Conservation (phyloP, 2,797 vertebrate species). For the Pachyuromys duprasi region DNA sequence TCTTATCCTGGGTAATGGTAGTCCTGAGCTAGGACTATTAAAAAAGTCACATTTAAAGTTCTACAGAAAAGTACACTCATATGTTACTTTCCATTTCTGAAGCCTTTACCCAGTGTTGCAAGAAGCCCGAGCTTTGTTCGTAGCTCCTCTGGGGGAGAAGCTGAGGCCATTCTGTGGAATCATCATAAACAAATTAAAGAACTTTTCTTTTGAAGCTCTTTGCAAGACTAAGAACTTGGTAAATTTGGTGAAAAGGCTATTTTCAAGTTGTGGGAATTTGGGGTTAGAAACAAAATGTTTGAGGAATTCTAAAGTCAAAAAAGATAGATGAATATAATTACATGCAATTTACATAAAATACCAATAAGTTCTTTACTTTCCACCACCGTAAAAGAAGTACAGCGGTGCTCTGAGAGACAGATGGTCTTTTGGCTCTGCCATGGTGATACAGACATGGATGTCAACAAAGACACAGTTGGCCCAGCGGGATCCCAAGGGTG, state of each 20-base stretch:
- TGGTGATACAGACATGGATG: not conserved
- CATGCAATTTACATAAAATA: not conserved
- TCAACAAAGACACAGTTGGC: not conserved
- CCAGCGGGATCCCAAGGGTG: fast-evolving
- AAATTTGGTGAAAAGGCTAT: not conserved
- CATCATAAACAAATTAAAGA: constrained; percentile 27
- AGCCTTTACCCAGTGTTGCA: not conserved
- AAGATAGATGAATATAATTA: not conserved
- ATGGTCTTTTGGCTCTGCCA: not conserved
- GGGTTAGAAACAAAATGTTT: constrained; percentile 13
- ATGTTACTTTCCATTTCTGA: not conserved
- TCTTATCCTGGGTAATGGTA: not conserved
- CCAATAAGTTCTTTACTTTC: not conserved
- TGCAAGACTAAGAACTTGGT: not conserved
- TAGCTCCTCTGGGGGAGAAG: not conserved
- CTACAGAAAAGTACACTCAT: not conserved
- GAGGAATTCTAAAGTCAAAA: not conserved
- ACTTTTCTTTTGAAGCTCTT: not conserved
- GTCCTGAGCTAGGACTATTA: not conserved
- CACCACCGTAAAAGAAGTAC: not conserved
- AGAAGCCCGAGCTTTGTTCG: not conserved
- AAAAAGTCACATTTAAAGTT: not conserved
- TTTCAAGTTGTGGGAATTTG: not conserved
- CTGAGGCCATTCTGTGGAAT: not conserved
- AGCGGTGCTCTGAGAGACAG: not conserved